Base-by-base conservation (phyloP, 2,113 vertebrate species). In the Marmota flaviventris region DNA sequence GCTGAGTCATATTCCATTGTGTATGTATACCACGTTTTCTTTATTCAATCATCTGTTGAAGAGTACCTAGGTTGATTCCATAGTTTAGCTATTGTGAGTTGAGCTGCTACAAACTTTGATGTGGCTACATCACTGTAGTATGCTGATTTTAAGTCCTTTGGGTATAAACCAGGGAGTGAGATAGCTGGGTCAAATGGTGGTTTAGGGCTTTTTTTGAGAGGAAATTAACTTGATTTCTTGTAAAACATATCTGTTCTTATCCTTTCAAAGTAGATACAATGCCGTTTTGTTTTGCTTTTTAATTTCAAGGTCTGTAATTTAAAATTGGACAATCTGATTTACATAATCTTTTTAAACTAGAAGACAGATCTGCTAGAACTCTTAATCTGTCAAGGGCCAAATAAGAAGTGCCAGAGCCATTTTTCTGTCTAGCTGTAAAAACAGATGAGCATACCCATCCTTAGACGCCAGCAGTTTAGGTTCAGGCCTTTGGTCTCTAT, bases 191-290 rank as follows among this genome's bases (percentile, higher is more conserved):
- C 7, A 20, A 58, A 58, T 58, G 20, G 20, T 58, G 56, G 20
- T 58, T 58, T 58, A 1, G 56, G 56, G 56, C 20, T 58, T 58
- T 58, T 34, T 72, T 32, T 56, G 24, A 58, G 11, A 51, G 27
- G 14, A 37, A 22, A 7, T 53, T 84, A 12, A 32, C 42, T 76
- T 96, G 16, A 76, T 98, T 97, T 97, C 93, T 97, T 92, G 51
- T 95, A 92, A 93, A 72, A 84, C 84, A 91, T 96, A 8, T 37
- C 42, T 85, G 45, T 48, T 85, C 20, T 98, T 98, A 97, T 65
- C 85, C 63, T 98, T 89, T n/a, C 86, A 84, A 98, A 96, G 37
- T 67, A 96, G 92, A 92, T 98, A 98, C 96, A 97, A 97, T 98
- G 94, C 95, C 97, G n/a, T 32, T 96, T 96, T 42, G 13, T 53